These are phyloP conservation scores for Cheilosia scutellata DNA, from an alignment of 2,888 invertebrate genomes.

Conservation along the genomic window DNA sequence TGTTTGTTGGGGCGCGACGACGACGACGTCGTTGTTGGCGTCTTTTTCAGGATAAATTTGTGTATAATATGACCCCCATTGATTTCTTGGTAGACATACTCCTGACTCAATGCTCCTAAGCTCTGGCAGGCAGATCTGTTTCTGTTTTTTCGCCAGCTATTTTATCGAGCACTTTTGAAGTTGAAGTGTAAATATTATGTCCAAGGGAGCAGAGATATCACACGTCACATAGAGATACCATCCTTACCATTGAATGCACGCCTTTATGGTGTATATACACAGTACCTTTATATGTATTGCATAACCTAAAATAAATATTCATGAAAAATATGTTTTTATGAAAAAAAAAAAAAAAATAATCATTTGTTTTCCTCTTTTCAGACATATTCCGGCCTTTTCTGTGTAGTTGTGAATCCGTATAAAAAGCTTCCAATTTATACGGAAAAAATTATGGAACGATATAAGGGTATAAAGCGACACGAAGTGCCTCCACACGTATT, in stretches of 20 bases:
- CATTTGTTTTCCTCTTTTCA: conserved; percentile 85
- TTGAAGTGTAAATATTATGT: conserved; percentile 69
- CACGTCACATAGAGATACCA: background rate
- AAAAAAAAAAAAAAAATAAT: background rate
- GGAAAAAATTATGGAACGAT: conserved; percentile 99
- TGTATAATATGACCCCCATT: conserved; percentile 50
- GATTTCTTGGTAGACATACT: conserved; percentile 17
- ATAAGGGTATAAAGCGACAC: conserved; percentile 99
- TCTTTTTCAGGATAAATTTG: conserved; percentile 57
- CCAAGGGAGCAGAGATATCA: conserved; percentile 21
- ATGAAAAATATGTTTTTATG: conserved; percentile 2
- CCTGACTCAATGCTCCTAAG: background rate
- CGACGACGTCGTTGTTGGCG: background rate
- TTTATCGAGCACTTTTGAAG: conserved; percentile 60
- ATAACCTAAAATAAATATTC: conserved; percentile 18
- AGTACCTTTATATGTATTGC: background rate
- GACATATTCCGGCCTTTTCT: conserved; percentile 99
- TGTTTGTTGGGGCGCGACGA: conserved; percentile 21
- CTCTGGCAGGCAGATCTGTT: conserved; percentile 1
- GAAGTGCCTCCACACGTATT: conserved; percentile 99
- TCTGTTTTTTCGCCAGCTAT: background rate
- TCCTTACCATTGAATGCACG: conserved; percentile 35
- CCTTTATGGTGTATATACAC: conserved; percentile 40
- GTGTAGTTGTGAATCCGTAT: conserved; percentile 99
- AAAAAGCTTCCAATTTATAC: conserved; percentile 99